A percentile compares a stretch with the other conserved stretches of the same genome.
Conservation (phyloP, 2,797 vertebrate species). For the Cyclura pinguis region DNA sequence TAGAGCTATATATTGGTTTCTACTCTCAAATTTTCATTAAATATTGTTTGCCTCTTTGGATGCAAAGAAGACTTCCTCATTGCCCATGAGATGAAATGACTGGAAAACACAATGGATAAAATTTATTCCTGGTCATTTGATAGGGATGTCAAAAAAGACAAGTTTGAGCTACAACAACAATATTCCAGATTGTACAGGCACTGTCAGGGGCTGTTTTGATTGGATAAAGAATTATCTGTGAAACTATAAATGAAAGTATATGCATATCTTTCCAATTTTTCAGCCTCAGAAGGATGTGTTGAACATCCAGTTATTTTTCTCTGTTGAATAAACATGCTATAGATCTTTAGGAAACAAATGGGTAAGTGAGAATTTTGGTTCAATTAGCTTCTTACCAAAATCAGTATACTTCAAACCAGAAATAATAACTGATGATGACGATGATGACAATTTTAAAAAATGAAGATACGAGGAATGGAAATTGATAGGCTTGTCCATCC, state of each 20-base stretch:
- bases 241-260: neutral
- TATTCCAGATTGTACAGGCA: neutral
- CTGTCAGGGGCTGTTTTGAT: neutral
- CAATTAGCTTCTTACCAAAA: no score
- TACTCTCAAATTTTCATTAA: constrained; percentile 64
- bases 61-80: constrained; percentile 36
- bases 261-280: neutral
- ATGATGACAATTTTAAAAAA: no score
- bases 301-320: neutral
- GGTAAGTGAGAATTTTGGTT: no score
- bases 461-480: no score
- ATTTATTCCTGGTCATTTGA: constrained; percentile 37
- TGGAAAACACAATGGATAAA: constrained; percentile 13
- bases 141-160: constrained; percentile 12
- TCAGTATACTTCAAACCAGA: no score
- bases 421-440: no score
- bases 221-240: neutral
- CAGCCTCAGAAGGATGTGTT: neutral
- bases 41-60: constrained; percentile 42
- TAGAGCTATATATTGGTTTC: constrained; percentile 58
- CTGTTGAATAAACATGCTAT: neutral
- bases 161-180: neutral
- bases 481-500: no score
- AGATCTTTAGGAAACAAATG: no score
- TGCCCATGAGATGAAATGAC: constrained; percentile 41